Evolutionary conservation across 2,888 invertebrate species (phyloP).

Genomic region (Synergus itoensis): DNA sequence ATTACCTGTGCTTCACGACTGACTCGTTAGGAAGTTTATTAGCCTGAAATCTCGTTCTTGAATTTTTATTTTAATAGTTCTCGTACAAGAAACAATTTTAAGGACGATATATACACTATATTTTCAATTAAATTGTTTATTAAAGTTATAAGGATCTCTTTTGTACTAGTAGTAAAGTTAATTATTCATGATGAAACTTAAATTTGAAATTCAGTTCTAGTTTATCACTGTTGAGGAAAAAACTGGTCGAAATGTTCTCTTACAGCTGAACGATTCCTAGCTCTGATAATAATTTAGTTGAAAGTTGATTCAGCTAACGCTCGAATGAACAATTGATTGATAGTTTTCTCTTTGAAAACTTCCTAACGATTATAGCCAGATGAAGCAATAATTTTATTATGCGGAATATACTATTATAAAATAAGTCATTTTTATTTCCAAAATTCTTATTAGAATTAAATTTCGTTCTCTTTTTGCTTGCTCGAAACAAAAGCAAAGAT

Average conservation of each 20-base stretch:
- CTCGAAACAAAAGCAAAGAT: no score
- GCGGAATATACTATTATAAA: not conserved
- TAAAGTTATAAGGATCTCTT: no score
- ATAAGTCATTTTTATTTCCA: not conserved
- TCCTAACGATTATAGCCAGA: not conserved
- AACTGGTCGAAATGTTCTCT: slow-evolving; percentile 12
- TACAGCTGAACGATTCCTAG: slow-evolving; percentile 4
- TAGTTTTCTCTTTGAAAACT: not conserved
- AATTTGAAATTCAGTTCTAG: not conserved
- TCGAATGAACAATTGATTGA: slow-evolving; percentile 20
- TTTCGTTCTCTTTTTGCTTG: not conserved
- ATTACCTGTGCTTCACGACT: slow-evolving; percentile 45
- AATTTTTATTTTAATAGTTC: slow-evolving; percentile 7
- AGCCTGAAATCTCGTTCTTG: slow-evolving; percentile 17
- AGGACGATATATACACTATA: no score
- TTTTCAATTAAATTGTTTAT: no score
- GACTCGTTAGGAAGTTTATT: slow-evolving; percentile 37
- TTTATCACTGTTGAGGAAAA: not conserved
- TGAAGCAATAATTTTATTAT: not conserved
- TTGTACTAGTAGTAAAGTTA: not conserved
- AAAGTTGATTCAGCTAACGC: slow-evolving; percentile 21
- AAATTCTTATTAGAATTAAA: not conserved
- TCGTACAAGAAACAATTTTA: not conserved
- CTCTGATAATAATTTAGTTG: slow-evolving; percentile 15
- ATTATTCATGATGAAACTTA: not conserved